Percentiles rank a stretch among this genome's conserved stretches.
Conservation (phyloP, 2,113 vertebrate genomes). For the Ammospiza caudacuta region DNA sequence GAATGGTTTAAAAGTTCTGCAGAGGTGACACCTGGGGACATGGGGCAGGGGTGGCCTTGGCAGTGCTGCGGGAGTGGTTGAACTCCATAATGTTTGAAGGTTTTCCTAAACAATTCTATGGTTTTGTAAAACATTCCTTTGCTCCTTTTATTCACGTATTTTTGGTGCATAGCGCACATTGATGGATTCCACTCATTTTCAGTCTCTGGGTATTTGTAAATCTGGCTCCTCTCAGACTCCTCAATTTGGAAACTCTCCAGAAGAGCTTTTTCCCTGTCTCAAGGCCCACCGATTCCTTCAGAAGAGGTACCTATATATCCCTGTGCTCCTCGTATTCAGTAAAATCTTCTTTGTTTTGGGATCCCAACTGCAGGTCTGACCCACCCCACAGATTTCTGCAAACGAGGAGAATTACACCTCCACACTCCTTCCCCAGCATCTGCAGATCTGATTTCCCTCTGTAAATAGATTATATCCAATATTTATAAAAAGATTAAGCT, state of each 20-base stretch:
- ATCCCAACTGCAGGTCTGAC: not conserved
- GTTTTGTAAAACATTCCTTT: not conserved
- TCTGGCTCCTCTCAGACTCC: not conserved
- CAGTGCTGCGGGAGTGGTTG: not conserved
- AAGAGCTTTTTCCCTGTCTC: not conserved
- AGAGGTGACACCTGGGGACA: not conserved
- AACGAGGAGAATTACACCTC: not conserved
- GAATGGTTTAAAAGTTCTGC: no score
- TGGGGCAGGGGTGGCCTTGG: not conserved
- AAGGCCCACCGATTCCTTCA: not conserved
- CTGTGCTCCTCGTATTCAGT: accelerated
- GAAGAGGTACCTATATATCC: accelerated
- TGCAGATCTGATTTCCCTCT: slow-evolving; percentile 18
- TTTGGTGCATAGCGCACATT: accelerated
- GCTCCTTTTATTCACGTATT: not conserved
- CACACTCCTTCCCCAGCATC: not conserved
- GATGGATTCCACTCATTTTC: not conserved
- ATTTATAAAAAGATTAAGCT: slow-evolving; percentile 69
- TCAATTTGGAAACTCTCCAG: not conserved
- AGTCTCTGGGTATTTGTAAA: not conserved
- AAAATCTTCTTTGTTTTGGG: not conserved
- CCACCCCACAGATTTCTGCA: not conserved
- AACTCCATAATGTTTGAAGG: not conserved
- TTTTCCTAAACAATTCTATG: not conserved
- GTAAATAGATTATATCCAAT: slow-evolving; percentile 59